Evolutionary conservation across 2,797 vertebrate species (phyloP), one percentile per base, ranked within the genome.

Genomic region (Loris lydekkerianus): DNA sequence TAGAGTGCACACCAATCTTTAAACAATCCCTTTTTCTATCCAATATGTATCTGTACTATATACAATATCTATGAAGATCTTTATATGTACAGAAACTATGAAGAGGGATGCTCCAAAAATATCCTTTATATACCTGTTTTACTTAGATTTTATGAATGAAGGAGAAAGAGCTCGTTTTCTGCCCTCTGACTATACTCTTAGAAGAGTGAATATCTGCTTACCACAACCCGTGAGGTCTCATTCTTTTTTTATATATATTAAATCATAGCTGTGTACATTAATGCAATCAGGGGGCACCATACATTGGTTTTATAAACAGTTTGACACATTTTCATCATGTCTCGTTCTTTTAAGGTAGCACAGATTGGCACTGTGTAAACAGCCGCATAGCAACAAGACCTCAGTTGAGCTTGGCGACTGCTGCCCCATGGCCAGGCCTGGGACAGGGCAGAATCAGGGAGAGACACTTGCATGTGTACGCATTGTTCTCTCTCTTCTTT

Each of bases 381-480:
- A 90, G 13, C n/a, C 43, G 6, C 14, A 0, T 2, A 31, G 29
- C 31, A 93, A 29, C 23, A 67, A 53, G 10, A 13, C 1, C 17
- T 29, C 29, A 67, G 7, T 46, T 31, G 13, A 43, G 1, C 18
- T 58, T 63, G 20, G 27, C 9, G 1, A 27, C 18, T 0, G 0
- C 14, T n/a, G 2, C 11, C 9, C 3, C 34, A 7, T 40, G 5
- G 5, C 43, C 37, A 69, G 15, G 31, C 49, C 7, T 0, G 5
- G 14, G 0, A 2, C 0, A 2, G 3, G 2, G 10, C 4, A 1
- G 10, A 10, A 14, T 67, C 10, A 25, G 0, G 10, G 2, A 8
- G 5, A 72, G 49, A 37, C 61, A 34, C 31, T 3, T 49, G 15
- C 23, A 25, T 49, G 7, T 3, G 3, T 9, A 6, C 4, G 4